Base-by-base conservation (phyloP, 2,888 invertebrate species). In the Chaitophorus viminalis region DNA sequence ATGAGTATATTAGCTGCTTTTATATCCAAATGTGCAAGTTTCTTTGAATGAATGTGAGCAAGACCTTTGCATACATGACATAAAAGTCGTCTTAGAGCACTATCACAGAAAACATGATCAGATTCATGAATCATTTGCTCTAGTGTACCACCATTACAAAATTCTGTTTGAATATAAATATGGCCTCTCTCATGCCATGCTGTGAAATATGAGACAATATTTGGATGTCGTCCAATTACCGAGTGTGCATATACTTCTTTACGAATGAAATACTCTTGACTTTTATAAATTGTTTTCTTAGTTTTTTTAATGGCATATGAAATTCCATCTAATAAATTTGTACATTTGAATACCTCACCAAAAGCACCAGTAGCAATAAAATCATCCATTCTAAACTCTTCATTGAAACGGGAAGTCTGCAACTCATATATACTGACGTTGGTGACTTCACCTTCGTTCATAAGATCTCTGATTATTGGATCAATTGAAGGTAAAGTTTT, bases 161-260 rank as follows among this genome's bases (percentile, higher is more conserved):
- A 98, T 91, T 98, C 98, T 91, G 97, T 98, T 92, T 98, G 98
- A 65, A 98, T 98, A 79, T 97, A 94, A 96, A 98, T 97, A 91
- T 97, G 97, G 91, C 97, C 96, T 90, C 97, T 95, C 91, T 98
- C 98, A 25, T 97, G 96, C 98, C 98, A 98, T 0, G 98, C 97
- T 0, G 97, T 97, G 91, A 97, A 98, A 91, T 98, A 98, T 89
- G 97, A 93, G n/a, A 98, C 97, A 5, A 98, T 97, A 90, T 98
- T 96, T 89, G 95, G 95, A 91, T 98, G 97, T 91, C 96, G 96
- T 14, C 97, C 97, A 6, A 98, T 92, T 29, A 97, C 97, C 0
- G 98, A 97, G 91, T 98, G 98, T 0, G 98, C 98, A 91, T 97
- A 98, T 1, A 98, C 98, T 92, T 98, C 98, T 90, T 96, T 97